phyloP scores from a whole-genome alignment of 2,797 vertebrate species.

The Heterohyrax brucei region DNA sequence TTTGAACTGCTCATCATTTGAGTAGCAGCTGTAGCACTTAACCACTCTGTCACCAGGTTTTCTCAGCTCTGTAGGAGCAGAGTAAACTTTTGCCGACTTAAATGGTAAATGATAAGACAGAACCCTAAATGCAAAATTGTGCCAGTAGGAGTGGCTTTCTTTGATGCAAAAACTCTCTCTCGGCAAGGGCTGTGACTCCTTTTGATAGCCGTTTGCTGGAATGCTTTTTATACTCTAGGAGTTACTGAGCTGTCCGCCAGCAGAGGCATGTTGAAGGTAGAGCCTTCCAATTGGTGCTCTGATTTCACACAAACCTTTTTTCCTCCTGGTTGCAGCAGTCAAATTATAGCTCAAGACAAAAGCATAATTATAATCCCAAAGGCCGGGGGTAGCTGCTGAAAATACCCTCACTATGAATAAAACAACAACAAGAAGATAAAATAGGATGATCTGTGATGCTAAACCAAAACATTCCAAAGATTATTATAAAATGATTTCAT shows the following conservation, averaged over 20 bases:
- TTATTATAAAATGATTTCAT: constrained; percentile 28
- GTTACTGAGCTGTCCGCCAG: constrained; percentile 58
- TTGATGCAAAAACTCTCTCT: not conserved
- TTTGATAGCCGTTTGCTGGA: not conserved
- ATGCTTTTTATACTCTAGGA: constrained; percentile 15
- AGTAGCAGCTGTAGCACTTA: too few species aligned
- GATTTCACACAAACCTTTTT: constrained; percentile 84
- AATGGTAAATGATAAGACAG: not conserved
- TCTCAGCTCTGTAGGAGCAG: too few species aligned
- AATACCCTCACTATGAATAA: constrained; percentile 72
- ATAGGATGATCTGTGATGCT: constrained; percentile 18
- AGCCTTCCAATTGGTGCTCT: constrained; percentile 63
- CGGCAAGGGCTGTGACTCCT: not conserved
- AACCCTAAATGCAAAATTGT: not conserved
- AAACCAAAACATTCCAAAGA: constrained; percentile 46
- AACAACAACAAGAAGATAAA: constrained; percentile 72
- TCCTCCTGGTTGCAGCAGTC: constrained; percentile 83
- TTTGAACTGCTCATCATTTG: too few species aligned
- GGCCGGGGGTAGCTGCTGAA: constrained; percentile 80
- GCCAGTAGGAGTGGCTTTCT: not conserved
- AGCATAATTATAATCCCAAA: constrained; percentile 85
- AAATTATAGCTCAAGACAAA: constrained; percentile 88
- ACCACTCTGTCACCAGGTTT: too few species aligned
- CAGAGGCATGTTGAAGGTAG: not conserved
- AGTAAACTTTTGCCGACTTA: constrained; percentile 18